Evolutionary conservation across 2,113 vertebrate species (phyloP), one percentile per base, ranked within the genome.

Genomic region (pig (Sus scrofa)): DNA sequence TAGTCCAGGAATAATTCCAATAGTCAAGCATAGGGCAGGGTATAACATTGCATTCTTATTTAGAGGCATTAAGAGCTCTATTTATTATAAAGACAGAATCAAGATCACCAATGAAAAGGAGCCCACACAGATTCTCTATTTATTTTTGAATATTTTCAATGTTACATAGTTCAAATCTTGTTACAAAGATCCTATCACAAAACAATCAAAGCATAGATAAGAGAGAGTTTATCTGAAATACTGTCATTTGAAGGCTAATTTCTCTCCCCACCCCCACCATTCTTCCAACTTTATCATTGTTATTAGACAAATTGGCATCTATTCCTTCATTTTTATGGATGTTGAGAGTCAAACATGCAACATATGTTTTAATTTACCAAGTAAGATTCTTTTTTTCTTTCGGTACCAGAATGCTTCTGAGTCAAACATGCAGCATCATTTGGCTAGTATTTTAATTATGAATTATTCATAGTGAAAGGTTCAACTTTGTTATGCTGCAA

Each of bases 401-500:
- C 63, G 93, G 91, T 97, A 96, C 95, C 93, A 89, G 67, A 84
- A 82, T 95, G 18, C 58, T 86, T 96, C 83, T 75, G 52, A 84
- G 96, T 70, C 27, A n/a, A 77, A 68, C 65, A 63, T 73, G 87
- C 58, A 81, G 74, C 32, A 60, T 95, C 94, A 58, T 93, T 93
- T 91, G 60, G 89, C 91, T 79, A 81, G 62, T 70, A 34, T 92
- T 86, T 91, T 97, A 96, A 98, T 95, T 94, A 93, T 93, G 95
- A 96, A 96, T 97, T 97, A 96, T 97, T 97, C 96, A 95, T 92
- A 94, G 94, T 96, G 97, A 97, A 97, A 98, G 97, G 96, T 96
- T 97, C 96, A 95, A 30, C 96, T 98, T 98, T 87, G 96, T 95
- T 96, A 95, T 93, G 96, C 97, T 97, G 91, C 95, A 98, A 97